Evolutionary conservation across 1,140 invertebrate species (phyloP).

Genomic region (Oncopodura yosiiana): DNA sequence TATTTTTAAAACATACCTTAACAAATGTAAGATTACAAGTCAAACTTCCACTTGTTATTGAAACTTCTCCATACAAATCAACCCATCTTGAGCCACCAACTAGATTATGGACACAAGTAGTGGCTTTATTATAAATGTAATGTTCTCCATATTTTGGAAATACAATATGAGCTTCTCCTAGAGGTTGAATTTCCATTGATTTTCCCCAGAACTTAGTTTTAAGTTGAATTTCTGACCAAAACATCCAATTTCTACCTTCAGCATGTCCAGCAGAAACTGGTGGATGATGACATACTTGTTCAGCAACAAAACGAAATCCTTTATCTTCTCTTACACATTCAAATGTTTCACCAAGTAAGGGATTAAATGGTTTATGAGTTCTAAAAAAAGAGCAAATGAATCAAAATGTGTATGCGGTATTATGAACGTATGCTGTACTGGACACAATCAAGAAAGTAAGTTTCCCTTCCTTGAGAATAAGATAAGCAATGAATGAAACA

Average conservation of each 20-base stretch:
- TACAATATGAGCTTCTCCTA: conserved; percentile 46
- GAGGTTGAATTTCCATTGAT: conserved; percentile 78
- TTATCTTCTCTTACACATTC: conserved; percentile 66
- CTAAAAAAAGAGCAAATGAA: too few relatives aligned
- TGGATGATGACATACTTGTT: conserved; percentile 73
- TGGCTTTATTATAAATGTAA: conserved; percentile 78
- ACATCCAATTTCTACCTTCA: conserved; percentile 60
- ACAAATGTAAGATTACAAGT: conserved; percentile 69
- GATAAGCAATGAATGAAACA: too few relatives aligned
- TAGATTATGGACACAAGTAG: conserved; percentile 76
- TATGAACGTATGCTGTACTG: too few relatives aligned
- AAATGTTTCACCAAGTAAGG: conserved; percentile 73
- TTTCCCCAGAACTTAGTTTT: conserved; percentile 87
- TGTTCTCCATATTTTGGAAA: conserved; percentile 48
- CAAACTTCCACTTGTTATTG: conserved; percentile 51
- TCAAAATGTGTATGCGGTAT: too few relatives aligned
- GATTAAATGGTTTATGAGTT: conserved; percentile 78
- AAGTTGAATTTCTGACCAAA: conserved; percentile 70
- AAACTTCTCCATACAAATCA: conserved; percentile 75
- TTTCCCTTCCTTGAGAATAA: too few relatives aligned
- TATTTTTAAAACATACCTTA: conserved; percentile 48
- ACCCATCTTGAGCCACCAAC: conserved; percentile 69
- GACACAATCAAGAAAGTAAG: too few relatives aligned
- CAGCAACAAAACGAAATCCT: conserved; percentile 62
- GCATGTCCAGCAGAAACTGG: conserved; percentile 71